Evolutionary conservation across 2,797 vertebrate genomes (phyloP), one percentile per base, ranked within the genome.

Genomic region (Falco novaeseelandiae): DNA sequence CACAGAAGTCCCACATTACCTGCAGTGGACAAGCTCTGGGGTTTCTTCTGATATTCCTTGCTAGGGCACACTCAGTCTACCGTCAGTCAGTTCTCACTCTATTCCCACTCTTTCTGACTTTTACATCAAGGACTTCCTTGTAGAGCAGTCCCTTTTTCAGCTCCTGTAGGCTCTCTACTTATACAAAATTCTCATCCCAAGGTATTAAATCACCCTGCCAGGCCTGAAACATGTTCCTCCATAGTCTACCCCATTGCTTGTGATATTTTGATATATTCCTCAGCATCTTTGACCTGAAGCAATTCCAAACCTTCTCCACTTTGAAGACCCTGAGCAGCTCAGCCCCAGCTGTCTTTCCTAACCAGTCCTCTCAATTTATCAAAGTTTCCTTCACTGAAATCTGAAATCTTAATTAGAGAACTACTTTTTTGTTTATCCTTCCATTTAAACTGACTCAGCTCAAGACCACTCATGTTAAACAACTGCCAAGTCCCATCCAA

Each of bases 401-500:
- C 46, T 9, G 3, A 94, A 93, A 77, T 91, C 76, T 83, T 92
- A 92, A 83, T 87, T 92, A 89, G 26, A 92, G 48, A 87, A 67
- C 7, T 44, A 46, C 34, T 74, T 84, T 94, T 84, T 65, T 89
- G 51, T 95, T 94, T 93, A 93, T 62, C 42, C 74, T 96, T 89
- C 42, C 67, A 77, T 83, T 91, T 87, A 87, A 92, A 92, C 48
- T 70, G 42, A 85, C 67, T 89, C 74, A 93, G 57, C 52, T 83
- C 67, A 92, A 85, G 71, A 89, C 36, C 52, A 61, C 59, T 95
- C 51, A 38, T 7, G 32, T 84, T 94, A 91, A 94, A 91, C 83
- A 95, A 76, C 85, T 90, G 87, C 79, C 87, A 94, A 66, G 76
- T 93, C 84, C 49, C 67, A 92, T 85, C 61, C 57, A 86, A 92